These are phyloP conservation scores for Streblospio benedicti DNA, from an alignment of 1,140 invertebrate genomes.

Conservation along the genomic window DNA sequence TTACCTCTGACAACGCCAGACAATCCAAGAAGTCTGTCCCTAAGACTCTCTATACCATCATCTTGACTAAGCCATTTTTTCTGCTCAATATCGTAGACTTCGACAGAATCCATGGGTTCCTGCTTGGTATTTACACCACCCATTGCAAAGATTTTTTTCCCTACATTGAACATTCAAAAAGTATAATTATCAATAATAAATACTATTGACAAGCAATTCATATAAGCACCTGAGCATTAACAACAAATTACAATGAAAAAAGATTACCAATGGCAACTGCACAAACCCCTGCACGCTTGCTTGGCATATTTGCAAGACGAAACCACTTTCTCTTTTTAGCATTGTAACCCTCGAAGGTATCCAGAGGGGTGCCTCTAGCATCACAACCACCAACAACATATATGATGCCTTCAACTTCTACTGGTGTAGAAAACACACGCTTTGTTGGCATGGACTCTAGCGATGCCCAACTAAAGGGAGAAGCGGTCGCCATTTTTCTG, in stretches of 20 bases:
- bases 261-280: too few relatives aligned
- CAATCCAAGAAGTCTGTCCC: slow-evolving; percentile 30
- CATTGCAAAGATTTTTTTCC: slow-evolving; percentile 36
- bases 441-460: slow-evolving; percentile 29
- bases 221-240: too few relatives aligned
- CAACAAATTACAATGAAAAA: too few relatives aligned
- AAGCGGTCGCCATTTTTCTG: neutral
- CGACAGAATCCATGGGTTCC: slow-evolving; percentile 36
- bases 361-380: slow-evolving; percentile 33
- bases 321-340: slow-evolving; percentile 35
- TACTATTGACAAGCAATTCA: too few relatives aligned
- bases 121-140: slow-evolving; percentile 38
- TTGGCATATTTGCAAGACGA: slow-evolving; percentile 32
- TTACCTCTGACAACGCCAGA: slow-evolving; percentile 36
- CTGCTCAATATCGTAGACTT: slow-evolving; percentile 33
- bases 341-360: slow-evolving; percentile 36
- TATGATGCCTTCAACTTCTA: slow-evolving; percentile 27
- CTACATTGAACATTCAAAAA: too few relatives aligned
- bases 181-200: too few relatives aligned
- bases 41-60: slow-evolving; percentile 18
- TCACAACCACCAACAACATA: slow-evolving; percentile 45
- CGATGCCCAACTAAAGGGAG: slow-evolving; percentile 16
- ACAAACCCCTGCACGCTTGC: slow-evolving; percentile 37
- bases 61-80: slow-evolving; percentile 34
- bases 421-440: slow-evolving; percentile 35